These are phyloP conservation scores for Poecilia latipinna DNA, from an alignment of 2,113 vertebrate genomes.

Conservation along the genomic window DNA sequence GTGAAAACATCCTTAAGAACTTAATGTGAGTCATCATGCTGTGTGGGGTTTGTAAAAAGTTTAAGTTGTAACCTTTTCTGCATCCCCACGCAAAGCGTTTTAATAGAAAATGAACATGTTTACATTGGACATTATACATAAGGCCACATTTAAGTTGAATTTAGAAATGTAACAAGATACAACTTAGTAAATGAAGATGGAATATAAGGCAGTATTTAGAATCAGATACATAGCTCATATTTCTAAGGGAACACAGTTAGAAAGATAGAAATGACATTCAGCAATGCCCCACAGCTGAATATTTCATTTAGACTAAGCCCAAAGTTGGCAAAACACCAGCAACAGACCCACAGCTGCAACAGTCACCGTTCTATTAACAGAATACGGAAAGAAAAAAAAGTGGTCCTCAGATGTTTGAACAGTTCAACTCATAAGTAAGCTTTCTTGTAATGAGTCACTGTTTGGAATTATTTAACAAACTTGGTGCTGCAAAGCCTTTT, in stretches of 20 bases:
- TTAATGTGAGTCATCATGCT: not conserved
- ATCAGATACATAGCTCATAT: not conserved
- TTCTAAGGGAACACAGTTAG: not conserved
- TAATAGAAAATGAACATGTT: not conserved
- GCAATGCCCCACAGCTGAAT: constrained; percentile 1
- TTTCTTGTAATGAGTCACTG: not conserved
- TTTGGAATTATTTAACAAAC: not conserved
- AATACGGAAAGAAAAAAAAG: not conserved
- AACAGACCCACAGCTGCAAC: constrained; percentile 21
- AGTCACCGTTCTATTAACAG: not conserved
- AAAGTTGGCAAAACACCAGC: constrained; percentile 28
- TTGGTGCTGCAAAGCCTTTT: not conserved
- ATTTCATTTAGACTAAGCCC: constrained; percentile 20
- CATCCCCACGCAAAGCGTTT: not conserved
- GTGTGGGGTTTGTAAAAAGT: not conserved
- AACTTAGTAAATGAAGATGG: not conserved
- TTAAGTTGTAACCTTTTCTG: not conserved
- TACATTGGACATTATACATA: not conserved
- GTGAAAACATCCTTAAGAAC: not conserved
- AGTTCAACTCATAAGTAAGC: not conserved
- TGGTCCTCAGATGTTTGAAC: not conserved
- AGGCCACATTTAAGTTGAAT: not conserved
- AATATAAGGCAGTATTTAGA: not conserved
- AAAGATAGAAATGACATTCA: not conserved
- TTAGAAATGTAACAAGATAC: not conserved